Evolutionary conservation across 2,797 vertebrate genomes (phyloP).

Genomic region (Falco peregrinus): DNA sequence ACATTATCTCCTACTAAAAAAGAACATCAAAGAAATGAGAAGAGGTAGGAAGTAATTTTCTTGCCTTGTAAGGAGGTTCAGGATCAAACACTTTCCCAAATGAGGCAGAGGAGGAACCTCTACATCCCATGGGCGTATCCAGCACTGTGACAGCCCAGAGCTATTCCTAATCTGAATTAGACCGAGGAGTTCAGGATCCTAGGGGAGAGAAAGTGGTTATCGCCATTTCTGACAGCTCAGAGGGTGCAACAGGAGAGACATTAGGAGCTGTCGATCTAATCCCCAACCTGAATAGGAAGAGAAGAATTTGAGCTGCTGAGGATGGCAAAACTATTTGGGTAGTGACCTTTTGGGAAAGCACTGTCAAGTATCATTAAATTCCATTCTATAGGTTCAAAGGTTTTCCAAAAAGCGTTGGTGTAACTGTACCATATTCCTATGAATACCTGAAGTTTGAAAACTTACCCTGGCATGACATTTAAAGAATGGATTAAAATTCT

Average conservation of each 20-base stretch:
- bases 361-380: neutral
- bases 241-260: neutral
- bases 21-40: neutral
- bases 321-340: neutral
- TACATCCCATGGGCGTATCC: accelerated
- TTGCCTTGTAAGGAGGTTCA: neutral
- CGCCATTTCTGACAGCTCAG: neutral
- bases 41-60: neutral
- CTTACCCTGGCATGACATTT: neutral
- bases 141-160: neutral
- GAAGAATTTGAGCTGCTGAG: neutral
- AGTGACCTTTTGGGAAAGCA: neutral
- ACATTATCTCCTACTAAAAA: neutral
- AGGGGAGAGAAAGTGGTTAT: neutral
- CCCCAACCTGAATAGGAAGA: neutral
- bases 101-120: neutral
- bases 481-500: neutral
- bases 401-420: neutral
- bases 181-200: neutral
- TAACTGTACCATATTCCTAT: neutral
- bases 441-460: neutral
- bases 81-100: neutral
- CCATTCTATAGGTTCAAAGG: neutral
- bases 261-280: neutral
- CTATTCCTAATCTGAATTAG: neutral